Base-by-base conservation (phyloP, 92 coral and sea anemone genomes). In the Actinernus sp. region DNA sequence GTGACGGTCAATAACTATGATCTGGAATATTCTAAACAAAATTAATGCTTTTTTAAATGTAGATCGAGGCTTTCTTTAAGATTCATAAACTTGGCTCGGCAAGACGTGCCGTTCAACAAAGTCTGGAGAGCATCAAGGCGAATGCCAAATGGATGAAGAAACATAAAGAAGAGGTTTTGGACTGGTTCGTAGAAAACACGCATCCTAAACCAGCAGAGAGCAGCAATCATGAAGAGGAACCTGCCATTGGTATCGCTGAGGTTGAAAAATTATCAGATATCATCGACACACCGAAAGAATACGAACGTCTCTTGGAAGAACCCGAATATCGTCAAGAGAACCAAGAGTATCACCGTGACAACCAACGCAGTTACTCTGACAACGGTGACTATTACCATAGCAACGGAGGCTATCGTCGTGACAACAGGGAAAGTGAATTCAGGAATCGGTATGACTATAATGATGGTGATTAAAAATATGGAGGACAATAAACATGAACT, bases 61-160 rank as follows among this genome's bases (percentile, higher is more conserved):
- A 92, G 97, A 84, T 92, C 25, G 23, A 26, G 25, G 7, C 5
- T 0, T 88, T 83, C 49, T 92, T 92, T 56, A 26, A 55, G 18
- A 22, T 21, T 0, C 65, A 26, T 18, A 46, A 58, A 0, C 18
- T 23, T 4, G 97, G 89, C 13, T 88, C 95, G 0, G 97, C 85
- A 5, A 29, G 72, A 31, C 73, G 77, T 32, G 94, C 97, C 1
- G 61, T 75, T 0, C 41, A 70, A 1, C 91, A 86, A 57, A 76
- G 83, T 38, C 46, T 77, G 8, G 97, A 92, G 28, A 78, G 95
- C 50, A 83, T 92, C 14, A 18, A 12, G 5, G 81, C 95, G 18
- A 92, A 92, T 59, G 63, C 84, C 16, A 71, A 66, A 12, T 92
- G 97, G 97, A 31, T 87, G 18, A 32, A 53, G 0, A 31, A 57